These are phyloP conservation scores for Diuraphis noxia DNA, from an alignment of 1,140 invertebrate genomes.

Conservation along the genomic window DNA sequence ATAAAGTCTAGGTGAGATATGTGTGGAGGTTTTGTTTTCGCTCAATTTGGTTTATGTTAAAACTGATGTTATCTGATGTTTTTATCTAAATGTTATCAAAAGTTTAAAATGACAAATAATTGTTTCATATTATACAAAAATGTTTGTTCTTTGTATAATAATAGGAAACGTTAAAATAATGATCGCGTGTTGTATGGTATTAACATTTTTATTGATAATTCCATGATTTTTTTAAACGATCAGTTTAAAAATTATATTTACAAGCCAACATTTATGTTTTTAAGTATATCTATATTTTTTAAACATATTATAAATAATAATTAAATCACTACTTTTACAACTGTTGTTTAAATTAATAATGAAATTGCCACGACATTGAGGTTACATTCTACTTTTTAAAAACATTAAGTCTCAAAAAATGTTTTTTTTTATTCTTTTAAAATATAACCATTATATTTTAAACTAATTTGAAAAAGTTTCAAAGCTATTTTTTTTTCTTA, in stretches of 20 bases:
- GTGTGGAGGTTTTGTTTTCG: too few species aligned
- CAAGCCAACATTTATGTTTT: background rate
- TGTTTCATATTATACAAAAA: background rate
- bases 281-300: background rate
- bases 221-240: background rate
- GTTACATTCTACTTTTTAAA: background rate
- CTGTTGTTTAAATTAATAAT: background rate
- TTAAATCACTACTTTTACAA: background rate
- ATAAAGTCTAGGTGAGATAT: too few species aligned
- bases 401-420: background rate
- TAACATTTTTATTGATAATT: background rate
- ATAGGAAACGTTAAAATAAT: background rate
- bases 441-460: background rate
- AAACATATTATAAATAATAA: background rate
- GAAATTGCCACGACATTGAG: background rate
- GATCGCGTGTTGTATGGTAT: background rate
- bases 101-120: background rate
- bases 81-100: too few species aligned
- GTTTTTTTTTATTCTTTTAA: conserved; percentile 3
- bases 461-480: background rate
- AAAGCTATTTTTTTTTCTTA: background rate
- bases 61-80: too few species aligned
- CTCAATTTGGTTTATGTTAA: background rate
- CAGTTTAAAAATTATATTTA: background rate
- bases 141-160: background rate